These are phyloP conservation scores for Mus caroli DNA, from an alignment of 2,797 vertebrate species.

Conservation along the genomic window DNA sequence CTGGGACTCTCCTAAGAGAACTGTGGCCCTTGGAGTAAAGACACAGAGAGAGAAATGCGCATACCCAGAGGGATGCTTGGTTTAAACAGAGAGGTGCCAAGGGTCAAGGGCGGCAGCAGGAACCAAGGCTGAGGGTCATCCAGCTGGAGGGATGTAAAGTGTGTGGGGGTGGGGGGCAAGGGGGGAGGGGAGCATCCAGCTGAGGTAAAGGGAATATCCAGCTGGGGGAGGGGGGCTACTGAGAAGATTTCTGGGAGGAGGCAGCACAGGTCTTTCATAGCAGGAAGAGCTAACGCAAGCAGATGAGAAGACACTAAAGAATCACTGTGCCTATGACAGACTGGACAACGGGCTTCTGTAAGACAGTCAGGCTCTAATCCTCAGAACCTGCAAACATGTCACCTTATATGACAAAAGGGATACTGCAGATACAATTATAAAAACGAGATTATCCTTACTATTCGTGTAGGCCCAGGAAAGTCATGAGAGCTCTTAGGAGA, in stretches of 20 bases:
- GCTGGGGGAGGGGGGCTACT: background rate
- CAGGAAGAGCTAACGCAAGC: background rate
- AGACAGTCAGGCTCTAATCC: background rate
- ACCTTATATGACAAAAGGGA: background rate
- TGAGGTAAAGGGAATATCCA: background rate
- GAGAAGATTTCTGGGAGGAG: background rate
- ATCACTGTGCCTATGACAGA: background rate
- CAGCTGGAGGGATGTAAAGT: too few relatives aligned
- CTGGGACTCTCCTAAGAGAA: background rate
- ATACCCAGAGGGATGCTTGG: background rate
- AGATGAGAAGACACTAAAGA: background rate
- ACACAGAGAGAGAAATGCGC: background rate
- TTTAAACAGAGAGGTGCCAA: background rate
- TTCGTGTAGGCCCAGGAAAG: background rate
- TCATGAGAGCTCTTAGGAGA: background rate
- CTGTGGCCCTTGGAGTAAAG: background rate
- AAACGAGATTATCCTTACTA: background rate
- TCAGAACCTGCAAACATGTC: background rate
- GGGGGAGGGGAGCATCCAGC: background rate
- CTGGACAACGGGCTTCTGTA: background rate
- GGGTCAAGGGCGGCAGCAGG: background rate
- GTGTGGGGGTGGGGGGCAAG: background rate
- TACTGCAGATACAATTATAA: background rate
- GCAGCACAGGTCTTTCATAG: background rate
- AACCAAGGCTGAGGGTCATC: background rate